phyloP scores from a whole-genome alignment of 2,888 invertebrate genomes.

The Rhogogaster chlorosoma region DNA sequence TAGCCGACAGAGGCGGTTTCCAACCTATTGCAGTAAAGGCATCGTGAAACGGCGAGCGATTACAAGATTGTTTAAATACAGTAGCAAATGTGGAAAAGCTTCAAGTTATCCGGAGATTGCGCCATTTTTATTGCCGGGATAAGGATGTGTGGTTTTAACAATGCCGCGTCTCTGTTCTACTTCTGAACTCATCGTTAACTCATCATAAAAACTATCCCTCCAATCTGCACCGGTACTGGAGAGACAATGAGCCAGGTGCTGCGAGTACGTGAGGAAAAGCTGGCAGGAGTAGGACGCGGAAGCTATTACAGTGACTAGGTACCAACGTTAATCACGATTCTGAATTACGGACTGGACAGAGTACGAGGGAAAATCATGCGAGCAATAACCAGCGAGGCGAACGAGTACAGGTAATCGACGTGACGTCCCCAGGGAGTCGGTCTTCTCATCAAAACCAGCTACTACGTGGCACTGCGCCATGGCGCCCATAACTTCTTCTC shows the following conservation, averaged over 20 bases:
- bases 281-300: slow-evolving; percentile 15
- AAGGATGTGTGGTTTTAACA: neutral
- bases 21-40: slow-evolving; percentile 15
- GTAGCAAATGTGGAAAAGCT: neutral
- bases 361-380: slow-evolving; percentile 17
- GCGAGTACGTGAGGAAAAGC: slow-evolving; percentile 28
- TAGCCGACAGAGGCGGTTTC: neutral
- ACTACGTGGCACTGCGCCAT: neutral
- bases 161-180: neutral
- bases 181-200: neutral
- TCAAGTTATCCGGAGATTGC: neutral
- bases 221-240: neutral
- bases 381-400: neutral
- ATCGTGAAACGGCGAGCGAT: neutral
- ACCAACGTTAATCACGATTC: slow-evolving; percentile 36
- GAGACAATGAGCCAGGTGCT: slow-evolving; percentile 22
- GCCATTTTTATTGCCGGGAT: neutral
- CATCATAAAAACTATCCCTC: neutral
- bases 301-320: slow-evolving; percentile 34
- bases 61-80: slow-evolving; percentile 22
- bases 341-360: slow-evolving; percentile 18
- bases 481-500: neutral
- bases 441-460: slow-evolving; percentile 7
- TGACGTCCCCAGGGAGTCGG: slow-evolving; percentile 28
- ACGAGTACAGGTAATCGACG: slow-evolving; percentile 27